These are phyloP conservation scores for Camponotus floridanus DNA, from an alignment of 1,140 invertebrate species.

Conservation along the genomic window DNA sequence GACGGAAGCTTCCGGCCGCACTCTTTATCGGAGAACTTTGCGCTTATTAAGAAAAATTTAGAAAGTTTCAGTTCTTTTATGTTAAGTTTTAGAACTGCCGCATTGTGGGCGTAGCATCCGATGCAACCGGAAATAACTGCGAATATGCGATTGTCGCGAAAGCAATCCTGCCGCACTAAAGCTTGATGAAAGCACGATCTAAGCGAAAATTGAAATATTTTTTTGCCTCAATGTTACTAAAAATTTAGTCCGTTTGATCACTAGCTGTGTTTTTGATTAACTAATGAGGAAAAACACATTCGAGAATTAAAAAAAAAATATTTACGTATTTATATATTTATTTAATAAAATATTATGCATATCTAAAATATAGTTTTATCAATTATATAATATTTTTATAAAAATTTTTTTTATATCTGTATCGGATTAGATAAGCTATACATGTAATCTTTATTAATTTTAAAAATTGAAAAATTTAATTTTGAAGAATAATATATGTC, in stretches of 20 bases:
- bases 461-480: background rate
- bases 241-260: background rate
- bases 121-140: slow-evolving; percentile 27
- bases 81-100: slow-evolving; percentile 58
- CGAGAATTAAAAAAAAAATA: background rate
- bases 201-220: background rate
- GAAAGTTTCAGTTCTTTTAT: slow-evolving; percentile 66
- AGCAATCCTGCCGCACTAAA: background rate
- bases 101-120: background rate
- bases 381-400: background rate
- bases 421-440: too few relatives aligned
- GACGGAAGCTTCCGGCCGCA: slow-evolving; percentile 47
- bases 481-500: background rate
- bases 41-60: slow-evolving; percentile 72
- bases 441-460: background rate
- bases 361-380: background rate
- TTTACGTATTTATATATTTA: too few relatives aligned
- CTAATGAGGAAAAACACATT: too few relatives aligned
- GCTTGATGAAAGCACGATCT: background rate
- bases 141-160: background rate
- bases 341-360: too few relatives aligned
- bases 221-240: background rate
- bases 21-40: slow-evolving; percentile 36
- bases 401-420: background rate
- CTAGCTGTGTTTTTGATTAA: background rate